Evolutionary conservation across 1,140 invertebrate species (phyloP).

Genomic region (Drosophila melanogaster): DNA sequence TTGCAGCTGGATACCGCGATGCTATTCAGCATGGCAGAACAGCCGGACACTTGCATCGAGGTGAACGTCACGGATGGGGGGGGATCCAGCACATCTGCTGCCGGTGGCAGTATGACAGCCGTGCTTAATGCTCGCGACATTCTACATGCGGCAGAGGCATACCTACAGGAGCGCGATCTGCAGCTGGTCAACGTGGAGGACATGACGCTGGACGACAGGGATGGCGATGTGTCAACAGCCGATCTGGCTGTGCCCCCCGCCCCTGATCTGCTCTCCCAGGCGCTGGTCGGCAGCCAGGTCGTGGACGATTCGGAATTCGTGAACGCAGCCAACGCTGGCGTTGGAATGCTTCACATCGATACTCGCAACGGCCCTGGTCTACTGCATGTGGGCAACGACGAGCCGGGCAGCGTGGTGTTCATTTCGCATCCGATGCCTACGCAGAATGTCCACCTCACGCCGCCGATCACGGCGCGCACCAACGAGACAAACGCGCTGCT

Average conservation of each 20-base stretch:
- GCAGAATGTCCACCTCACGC: slow-evolving; percentile 53
- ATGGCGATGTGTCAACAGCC: not conserved
- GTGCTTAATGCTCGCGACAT: slow-evolving; percentile 58
- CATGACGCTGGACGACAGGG: slow-evolving; percentile 39
- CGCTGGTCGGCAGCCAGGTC: slow-evolving; percentile 85
- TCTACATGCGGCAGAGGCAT: slow-evolving; percentile 60
- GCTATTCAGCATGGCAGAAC: slow-evolving; percentile 64
- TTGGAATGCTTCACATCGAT: slow-evolving; percentile 67
- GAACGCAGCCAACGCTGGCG: slow-evolving; percentile 42
- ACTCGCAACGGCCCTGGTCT: slow-evolving; percentile 24
- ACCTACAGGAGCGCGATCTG: slow-evolving; percentile 65
- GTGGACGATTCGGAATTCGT: slow-evolving; percentile 32
- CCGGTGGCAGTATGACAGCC: slow-evolving; percentile 16
- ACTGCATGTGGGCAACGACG: not conserved
- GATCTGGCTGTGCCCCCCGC: slow-evolving; percentile 3
- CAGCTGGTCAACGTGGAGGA: slow-evolving; percentile 66
- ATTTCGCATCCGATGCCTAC: slow-evolving; percentile 34
- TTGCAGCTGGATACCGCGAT: slow-evolving; percentile 61
- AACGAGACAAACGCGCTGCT: slow-evolving; percentile 89
- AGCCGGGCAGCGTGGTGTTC: slow-evolving; percentile 19
- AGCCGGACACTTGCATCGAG: slow-evolving; percentile 55
- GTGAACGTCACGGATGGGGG: slow-evolving; percentile 40
- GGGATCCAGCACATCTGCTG: slow-evolving; percentile 28
- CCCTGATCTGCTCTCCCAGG: slow-evolving; percentile 90
- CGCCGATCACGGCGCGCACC: slow-evolving; percentile 68